Base-by-base conservation (phyloP, 2,113 vertebrate genomes). In the Dasypus novemcinctus region DNA sequence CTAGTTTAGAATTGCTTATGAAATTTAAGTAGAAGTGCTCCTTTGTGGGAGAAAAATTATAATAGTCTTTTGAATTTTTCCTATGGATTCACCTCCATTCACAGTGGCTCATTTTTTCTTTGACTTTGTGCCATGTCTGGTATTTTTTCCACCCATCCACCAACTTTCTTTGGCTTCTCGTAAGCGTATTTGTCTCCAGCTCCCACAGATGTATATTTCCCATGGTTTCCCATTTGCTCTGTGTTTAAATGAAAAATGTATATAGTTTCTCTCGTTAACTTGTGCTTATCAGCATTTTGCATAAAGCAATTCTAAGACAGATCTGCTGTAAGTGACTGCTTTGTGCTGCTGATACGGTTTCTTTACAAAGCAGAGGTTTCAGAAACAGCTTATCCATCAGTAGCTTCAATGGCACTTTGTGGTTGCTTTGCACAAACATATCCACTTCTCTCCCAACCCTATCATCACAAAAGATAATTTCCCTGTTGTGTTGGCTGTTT, bases 161-260 rank as follows among this genome's bases (percentile, higher is more conserved):
- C 59, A 76, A 57, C 87, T 95, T 75, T 66, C 43, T 87, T 96
- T 63, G 43, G 25, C 61, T 93, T 75, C 86, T 84, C 18, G 4
- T 79, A 74, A 80, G 74, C 33, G 17, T 43, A 83, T 78, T 71
- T 82, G 36, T 82, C 27, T 93, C 31, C 68, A 49, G 36, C 78
- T 87, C 86, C 81, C 52, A 93, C 82, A 84, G 90, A 80, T 69
- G 85, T 20, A 7, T 64, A n/a, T 29, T 36, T 90, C 46, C 66
- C 76, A 81, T 59, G 72, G 36, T 92, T 97, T 97, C 79, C 78
- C 87, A 91, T 64, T 97, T 86, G 79, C 25, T 91, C 89, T 82
- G 80, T 96, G 92, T 91, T 97, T 97, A 96, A 89, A 91, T 83
- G 94, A 97, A 95, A 61, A 95, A 71, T 91, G 86, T 93, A 93